phyloP scores from a whole-genome alignment of 2,113 vertebrate genomes.

The Mesitornis unicolor region DNA sequence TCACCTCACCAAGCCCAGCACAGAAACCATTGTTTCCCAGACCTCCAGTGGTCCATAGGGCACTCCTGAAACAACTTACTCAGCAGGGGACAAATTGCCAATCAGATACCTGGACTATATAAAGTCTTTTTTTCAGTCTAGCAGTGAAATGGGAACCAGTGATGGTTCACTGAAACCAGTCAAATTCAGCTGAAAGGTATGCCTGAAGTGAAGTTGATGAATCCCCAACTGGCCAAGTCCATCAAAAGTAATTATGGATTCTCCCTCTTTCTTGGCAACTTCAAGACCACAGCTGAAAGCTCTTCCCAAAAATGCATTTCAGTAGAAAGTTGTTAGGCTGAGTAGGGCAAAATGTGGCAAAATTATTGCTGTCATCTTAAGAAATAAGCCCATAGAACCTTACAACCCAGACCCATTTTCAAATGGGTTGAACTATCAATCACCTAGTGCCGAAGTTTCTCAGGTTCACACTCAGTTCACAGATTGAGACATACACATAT shows the following conservation, averaged over 20 bases:
- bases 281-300: background rate
- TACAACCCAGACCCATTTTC: background rate
- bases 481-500: background rate
- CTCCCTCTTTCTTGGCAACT: background rate
- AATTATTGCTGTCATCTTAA: background rate
- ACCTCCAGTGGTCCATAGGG: background rate
- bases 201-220: background rate
- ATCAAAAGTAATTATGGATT: background rate
- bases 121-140: accelerated
- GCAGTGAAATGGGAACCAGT: background rate
- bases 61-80: background rate
- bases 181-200: background rate
- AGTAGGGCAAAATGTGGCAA: background rate
- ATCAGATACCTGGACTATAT: background rate
- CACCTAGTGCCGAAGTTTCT: background rate
- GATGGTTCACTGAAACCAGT: background rate
- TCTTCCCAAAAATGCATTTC: background rate
- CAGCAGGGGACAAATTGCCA: background rate
- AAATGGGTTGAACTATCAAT: accelerated
- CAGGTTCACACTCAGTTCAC: background rate
- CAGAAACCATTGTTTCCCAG: accelerated
- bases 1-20: background rate
- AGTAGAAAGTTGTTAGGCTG: background rate
- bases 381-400: background rate
- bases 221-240: background rate